A percentile compares a stretch with the other conserved stretches of the same genome.
These are phyloP conservation scores for Ascidia mentula DNA, from an alignment of 23 tunicate species.

Conservation along the genomic window DNA sequence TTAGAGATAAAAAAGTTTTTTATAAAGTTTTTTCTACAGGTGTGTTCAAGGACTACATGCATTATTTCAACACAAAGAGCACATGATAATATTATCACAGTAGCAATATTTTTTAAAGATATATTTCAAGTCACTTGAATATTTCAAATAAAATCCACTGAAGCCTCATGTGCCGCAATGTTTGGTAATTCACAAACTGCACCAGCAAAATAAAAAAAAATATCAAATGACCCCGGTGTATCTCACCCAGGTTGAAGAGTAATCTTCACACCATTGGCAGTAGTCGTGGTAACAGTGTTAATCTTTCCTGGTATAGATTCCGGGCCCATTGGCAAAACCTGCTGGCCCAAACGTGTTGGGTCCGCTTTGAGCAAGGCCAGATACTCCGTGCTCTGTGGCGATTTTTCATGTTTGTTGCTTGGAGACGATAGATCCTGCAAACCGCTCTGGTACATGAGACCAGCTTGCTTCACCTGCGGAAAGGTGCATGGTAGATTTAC, in stretches of 20 bases:
- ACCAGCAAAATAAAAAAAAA: no score
- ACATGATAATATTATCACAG: no score
- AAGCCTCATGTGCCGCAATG: no score
- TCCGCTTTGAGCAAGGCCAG: background rate
- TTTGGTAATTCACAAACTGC: no score
- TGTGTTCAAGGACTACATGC: no score
- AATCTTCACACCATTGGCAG: conserved; percentile 4
- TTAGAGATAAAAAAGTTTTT: no score
- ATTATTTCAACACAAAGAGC: no score
- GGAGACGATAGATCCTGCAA: conserved; percentile 2
- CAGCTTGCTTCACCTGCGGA: conserved; percentile 2
- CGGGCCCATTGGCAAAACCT: background rate
- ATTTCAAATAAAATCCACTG: no score
- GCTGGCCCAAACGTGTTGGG: background rate
- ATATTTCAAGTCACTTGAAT: no score
- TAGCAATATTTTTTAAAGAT: no score
- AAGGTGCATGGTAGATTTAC: no score
- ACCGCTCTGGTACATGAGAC: background rate
- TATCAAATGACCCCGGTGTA: background rate
- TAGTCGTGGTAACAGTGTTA: background rate
- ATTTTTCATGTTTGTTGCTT: background rate
- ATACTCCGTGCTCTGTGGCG: background rate
- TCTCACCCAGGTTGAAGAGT: background rate
- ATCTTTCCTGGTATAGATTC: background rate
- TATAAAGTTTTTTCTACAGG: no score